Conservation (phyloP, 1,140 invertebrate genomes). For the Nasonia longicornis region DNA sequence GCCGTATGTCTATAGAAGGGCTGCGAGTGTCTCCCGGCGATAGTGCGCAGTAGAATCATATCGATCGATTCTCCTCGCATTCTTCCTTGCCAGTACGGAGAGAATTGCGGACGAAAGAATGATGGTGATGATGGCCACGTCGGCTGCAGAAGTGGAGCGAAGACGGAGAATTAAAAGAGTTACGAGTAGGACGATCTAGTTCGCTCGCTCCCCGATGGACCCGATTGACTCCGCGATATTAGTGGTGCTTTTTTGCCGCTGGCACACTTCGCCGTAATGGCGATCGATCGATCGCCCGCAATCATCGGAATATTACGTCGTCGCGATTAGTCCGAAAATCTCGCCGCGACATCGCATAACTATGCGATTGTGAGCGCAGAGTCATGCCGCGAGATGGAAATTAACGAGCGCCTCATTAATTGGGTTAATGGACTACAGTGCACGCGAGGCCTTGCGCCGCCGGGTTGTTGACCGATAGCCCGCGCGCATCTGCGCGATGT, state of each 20-base stretch:
- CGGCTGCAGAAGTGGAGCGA: background rate
- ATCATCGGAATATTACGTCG: too few species aligned
- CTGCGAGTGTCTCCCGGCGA: background rate
- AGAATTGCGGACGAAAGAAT: background rate
- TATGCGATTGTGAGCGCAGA: conserved; percentile 27
- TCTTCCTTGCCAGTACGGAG: too few species aligned
- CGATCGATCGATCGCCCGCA: background rate
- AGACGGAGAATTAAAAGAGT: conserved; percentile 8
- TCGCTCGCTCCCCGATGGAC: background rate
- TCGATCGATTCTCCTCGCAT: too few species aligned
- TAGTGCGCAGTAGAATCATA: too few species aligned
- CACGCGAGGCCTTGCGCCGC: conserved; percentile 52
- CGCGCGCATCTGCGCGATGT: background rate
- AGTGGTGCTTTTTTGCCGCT: background rate
- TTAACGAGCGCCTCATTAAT: conserved; percentile 59
- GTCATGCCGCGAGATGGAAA: conserved; percentile 53
- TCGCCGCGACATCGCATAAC: background rate
- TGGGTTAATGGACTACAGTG: conserved; percentile 56
- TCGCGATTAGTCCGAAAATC: background rate
- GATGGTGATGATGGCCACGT: background rate
- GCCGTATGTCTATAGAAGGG: background rate
- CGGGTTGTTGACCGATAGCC: conserved; percentile 56
- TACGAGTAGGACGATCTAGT: background rate
- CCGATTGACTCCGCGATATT: background rate
- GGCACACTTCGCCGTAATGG: background rate